Evolutionary conservation across 1,140 invertebrate species (phyloP).

Genomic region (Leptinotarsa defecta): DNA sequence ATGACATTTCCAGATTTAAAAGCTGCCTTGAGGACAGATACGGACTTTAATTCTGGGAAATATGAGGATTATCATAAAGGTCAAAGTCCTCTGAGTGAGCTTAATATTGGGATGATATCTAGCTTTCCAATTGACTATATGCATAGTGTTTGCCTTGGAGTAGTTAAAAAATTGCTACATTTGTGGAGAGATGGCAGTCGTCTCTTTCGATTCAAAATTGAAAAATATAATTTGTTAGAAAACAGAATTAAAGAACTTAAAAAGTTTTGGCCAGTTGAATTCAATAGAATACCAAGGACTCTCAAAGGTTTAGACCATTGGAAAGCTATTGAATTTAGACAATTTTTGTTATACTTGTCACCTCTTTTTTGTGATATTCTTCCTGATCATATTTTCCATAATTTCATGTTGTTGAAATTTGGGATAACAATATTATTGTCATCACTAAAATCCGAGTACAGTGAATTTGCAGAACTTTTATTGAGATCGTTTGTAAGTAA

Average conservation of each 20-base stretch:
- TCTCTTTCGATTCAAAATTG: background rate
- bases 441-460: background rate
- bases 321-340: conserved; percentile 52
- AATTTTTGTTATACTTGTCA: conserved; percentile 49
- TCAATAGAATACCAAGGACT: conserved; percentile 44
- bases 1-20: conserved; percentile 33
- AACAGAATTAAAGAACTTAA: conserved; percentile 5
- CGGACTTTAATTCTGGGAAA: background rate
- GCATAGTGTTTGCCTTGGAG: conserved; percentile 56
- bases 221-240: conserved; percentile 10
- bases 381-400: conserved; percentile 16
- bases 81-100: conserved; percentile 41
- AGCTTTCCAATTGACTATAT: conserved; percentile 55
- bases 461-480: conserved; percentile 22
- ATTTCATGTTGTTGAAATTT: conserved; percentile 31
- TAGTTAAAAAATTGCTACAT: conserved; percentile 51
- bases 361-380: conserved; percentile 11
- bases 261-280: conserved; percentile 44
- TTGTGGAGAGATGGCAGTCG: conserved; percentile 14
- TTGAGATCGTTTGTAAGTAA: conserved; percentile 27
- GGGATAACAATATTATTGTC: conserved; percentile 24
- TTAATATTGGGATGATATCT: conserved; percentile 50
- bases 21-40: conserved; percentile 32
- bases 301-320: conserved; percentile 42
- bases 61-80: conserved; percentile 47